Percentiles rank a stretch among this genome's conserved stretches.
Evolutionary conservation across 2,888 invertebrate genomes (phyloP).

Genomic region (Orchestes rusci): DNA sequence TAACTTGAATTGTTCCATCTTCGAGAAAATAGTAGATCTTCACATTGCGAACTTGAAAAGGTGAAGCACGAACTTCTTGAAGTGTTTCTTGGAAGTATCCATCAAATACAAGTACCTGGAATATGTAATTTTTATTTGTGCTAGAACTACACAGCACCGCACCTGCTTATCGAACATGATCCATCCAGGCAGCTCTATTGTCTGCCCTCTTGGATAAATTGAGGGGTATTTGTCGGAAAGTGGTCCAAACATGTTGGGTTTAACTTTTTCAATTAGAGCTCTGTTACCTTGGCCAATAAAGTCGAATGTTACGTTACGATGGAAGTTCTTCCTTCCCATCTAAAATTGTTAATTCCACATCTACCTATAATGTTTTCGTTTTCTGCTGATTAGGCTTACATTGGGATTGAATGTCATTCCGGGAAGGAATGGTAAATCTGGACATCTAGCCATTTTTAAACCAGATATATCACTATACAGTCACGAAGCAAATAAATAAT

Average conservation of each 20-base stretch:
- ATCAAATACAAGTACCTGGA: slow-evolving; percentile 48
- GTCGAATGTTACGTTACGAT: slow-evolving; percentile 48
- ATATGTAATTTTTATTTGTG: neutral
- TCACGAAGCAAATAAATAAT: no score
- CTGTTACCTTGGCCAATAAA: slow-evolving; percentile 50
- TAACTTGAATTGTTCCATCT: slow-evolving; percentile 85
- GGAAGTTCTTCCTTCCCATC: slow-evolving; percentile 58
- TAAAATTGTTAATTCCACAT: slow-evolving; percentile 35
- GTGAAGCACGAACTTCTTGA: slow-evolving; percentile 61
- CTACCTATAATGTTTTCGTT: neutral
- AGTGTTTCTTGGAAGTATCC: slow-evolving; percentile 75
- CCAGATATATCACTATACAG: no score
- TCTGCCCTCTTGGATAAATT: slow-evolving; percentile 67
- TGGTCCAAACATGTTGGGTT: slow-evolving; percentile 54
- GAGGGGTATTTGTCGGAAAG: slow-evolving; percentile 56
- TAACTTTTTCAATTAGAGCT: slow-evolving; percentile 55
- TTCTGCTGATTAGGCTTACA: slow-evolving; percentile 45
- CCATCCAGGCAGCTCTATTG: slow-evolving; percentile 74
- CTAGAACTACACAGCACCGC: neutral
- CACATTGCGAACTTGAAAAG: slow-evolving; percentile 68
- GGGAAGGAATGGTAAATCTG: slow-evolving; percentile 65
- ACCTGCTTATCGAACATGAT: slow-evolving; percentile 83
- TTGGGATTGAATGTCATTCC: slow-evolving; percentile 61
- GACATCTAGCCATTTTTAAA: slow-evolving; percentile 46
- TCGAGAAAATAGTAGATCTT: slow-evolving; percentile 83